phyloP scores from a whole-genome alignment of 2,797 vertebrate species.

The Onychomys torridus region DNA sequence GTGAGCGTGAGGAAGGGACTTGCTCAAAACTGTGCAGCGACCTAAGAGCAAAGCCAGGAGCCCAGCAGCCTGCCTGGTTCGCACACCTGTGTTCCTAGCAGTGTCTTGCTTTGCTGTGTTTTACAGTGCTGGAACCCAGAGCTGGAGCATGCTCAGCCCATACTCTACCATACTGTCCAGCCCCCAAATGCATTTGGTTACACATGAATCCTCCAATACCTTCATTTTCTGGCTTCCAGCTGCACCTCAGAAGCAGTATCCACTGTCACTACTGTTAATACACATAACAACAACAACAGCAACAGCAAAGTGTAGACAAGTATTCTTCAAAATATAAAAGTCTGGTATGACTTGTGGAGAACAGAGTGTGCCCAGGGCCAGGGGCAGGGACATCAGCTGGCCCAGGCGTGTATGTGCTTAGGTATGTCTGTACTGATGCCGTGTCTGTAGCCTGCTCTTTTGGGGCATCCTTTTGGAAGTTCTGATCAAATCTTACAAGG shows the following conservation, averaged over 20 bases:
- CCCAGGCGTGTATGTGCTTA: not conserved
- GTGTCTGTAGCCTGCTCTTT: not conserved
- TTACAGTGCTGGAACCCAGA: not conserved
- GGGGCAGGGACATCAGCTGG: not conserved
- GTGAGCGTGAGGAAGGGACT: not conserved
- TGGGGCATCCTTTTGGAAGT: not conserved
- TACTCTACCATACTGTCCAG: not conserved
- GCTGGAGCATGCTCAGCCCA: not conserved
- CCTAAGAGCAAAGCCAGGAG: not conserved
- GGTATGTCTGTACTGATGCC: not conserved
- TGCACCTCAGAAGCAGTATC: not conserved
- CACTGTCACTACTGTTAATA: not conserved
- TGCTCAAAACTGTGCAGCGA: not conserved
- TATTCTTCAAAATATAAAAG: slow-evolving; percentile 44
- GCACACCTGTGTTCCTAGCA: not conserved
- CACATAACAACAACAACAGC: not conserved
- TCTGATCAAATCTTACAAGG: not conserved
- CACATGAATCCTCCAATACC: not conserved
- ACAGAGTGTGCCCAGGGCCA: not conserved
- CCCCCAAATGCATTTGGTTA: not conserved
- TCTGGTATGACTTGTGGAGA: not conserved
- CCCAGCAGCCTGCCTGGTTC: not conserved
- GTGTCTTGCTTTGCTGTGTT: not conserved
- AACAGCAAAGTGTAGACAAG: not conserved
- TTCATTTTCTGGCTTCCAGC: not conserved